These are phyloP conservation scores for Osmerus eperlanus DNA, from an alignment of 2,113 vertebrate species.

Conservation along the genomic window DNA sequence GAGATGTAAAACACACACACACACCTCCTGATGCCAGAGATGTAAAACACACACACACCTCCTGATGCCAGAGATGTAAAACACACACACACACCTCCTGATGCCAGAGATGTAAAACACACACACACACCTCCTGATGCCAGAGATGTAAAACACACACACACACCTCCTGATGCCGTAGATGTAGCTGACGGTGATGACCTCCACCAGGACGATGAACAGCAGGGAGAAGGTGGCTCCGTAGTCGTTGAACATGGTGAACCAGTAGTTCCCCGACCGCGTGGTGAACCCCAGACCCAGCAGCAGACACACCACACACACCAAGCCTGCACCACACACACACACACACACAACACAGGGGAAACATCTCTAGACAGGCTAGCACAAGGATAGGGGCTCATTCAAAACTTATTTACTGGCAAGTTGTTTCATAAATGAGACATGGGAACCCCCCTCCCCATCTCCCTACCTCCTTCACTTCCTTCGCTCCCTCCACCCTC, in stretches of 20 bases:
- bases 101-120: conserved; percentile 81
- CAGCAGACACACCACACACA: conserved; percentile 79
- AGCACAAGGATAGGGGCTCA: too few species aligned
- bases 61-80: conserved; percentile 83
- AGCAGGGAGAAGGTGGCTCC: conserved; percentile 84
- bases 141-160: background rate
- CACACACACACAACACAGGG: background rate
- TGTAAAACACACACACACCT: conserved; percentile 75
- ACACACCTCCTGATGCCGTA: conserved; percentile 85
- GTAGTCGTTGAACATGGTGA: conserved; percentile 92
- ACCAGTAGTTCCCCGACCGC: conserved; percentile 91
- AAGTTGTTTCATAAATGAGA: too few species aligned
- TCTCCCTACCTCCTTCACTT: background rate
- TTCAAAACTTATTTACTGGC: too few species aligned
- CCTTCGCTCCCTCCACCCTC: background rate
- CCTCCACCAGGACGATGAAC: conserved; percentile 86
- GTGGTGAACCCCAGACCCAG: conserved; percentile 86
- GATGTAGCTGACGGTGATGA: conserved; percentile 81
- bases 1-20: conserved; percentile 10
- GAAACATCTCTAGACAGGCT: too few species aligned
- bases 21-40: conserved; percentile 87
- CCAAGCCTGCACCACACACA: conserved; percentile 62
- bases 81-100: conserved; percentile 71
- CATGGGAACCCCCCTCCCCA: too few species aligned
- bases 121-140: conserved; percentile 48